These are phyloP conservation scores for Sarcophaga rosellei DNA, from an alignment of 2,888 invertebrate genomes.

Conservation along the genomic window DNA sequence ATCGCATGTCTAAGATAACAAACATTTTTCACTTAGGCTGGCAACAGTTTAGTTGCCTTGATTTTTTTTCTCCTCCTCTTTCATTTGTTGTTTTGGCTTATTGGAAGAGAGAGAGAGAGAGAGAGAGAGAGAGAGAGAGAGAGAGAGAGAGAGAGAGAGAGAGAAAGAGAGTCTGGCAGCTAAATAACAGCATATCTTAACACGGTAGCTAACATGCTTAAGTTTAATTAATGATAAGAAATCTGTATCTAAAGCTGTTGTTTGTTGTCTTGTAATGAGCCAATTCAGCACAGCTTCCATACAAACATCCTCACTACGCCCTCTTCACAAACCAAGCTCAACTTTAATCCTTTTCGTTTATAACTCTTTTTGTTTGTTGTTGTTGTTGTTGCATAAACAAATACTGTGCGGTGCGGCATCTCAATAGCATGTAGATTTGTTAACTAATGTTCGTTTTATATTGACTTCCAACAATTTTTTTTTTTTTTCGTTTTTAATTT, in stretches of 20 bases:
- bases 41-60: constrained; percentile 62
- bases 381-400: neutral
- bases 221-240: constrained; percentile 81
- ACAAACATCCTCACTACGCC: constrained; percentile 10
- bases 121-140: neutral
- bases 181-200: constrained; percentile 72
- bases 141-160: neutral
- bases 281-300: constrained; percentile 61
- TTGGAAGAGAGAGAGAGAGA: neutral
- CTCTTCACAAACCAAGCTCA: neutral
- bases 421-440: constrained; percentile 69
- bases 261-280: constrained; percentile 69
- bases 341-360: neutral
- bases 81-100: constrained; percentile 35
- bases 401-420: constrained; percentile 61
- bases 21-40: constrained; percentile 71
- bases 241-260: constrained; percentile 79
- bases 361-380: no score
- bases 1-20: constrained; percentile 78
- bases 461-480: neutral
- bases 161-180: constrained; percentile 59
- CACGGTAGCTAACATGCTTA: constrained; percentile 81
- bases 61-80: constrained; percentile 26
- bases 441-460: constrained; percentile 60
- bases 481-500: constrained; percentile 46